phyloP scores from a whole-genome alignment of 2,797 vertebrate genomes.

The Ctenopoma multispine region DNA sequence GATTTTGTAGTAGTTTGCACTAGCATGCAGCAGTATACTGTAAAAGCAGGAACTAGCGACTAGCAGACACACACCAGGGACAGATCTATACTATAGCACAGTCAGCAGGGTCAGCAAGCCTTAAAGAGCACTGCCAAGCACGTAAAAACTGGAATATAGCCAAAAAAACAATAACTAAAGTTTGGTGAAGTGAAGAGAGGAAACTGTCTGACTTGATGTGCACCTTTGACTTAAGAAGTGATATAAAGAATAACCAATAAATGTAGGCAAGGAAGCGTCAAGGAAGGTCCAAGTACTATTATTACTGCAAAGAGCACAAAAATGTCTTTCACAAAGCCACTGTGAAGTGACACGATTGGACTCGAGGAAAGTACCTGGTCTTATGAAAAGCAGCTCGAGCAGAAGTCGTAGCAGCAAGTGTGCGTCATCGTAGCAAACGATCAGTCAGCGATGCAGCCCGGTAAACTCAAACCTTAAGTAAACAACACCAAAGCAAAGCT shows the following conservation, averaged over 20 bases:
- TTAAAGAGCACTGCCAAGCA: background rate
- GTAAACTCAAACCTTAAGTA: conserved; percentile 15
- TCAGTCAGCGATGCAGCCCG: conserved; percentile 5
- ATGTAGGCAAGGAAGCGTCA: conserved; percentile 9
- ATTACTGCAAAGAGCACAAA: conserved; percentile 22
- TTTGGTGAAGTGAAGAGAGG: too few species aligned
- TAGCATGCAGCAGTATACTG: background rate
- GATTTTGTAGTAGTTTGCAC: background rate
- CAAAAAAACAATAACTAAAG: too few species aligned
- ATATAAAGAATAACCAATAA: conserved; percentile 27
- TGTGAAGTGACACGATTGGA: conserved; percentile 15
- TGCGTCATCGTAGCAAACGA: conserved; percentile 20
- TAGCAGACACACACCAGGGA: background rate
- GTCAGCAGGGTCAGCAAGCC: background rate
- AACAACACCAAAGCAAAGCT: background rate
- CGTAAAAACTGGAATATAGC: conserved; percentile 8
- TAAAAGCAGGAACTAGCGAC: conserved; percentile 25
- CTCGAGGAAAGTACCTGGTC: background rate
- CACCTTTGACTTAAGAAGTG: conserved; percentile 22
- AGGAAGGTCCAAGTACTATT: conserved; percentile 17
- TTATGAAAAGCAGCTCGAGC: conserved; percentile 13
- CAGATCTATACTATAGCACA: conserved; percentile 5
- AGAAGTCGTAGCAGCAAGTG: background rate
- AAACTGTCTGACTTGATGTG: conserved; percentile 16
- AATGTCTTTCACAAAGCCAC: conserved; percentile 20